phyloP scores from a whole-genome alignment of 2,888 invertebrate genomes.

The Stenchaetothrips biformis region DNA sequence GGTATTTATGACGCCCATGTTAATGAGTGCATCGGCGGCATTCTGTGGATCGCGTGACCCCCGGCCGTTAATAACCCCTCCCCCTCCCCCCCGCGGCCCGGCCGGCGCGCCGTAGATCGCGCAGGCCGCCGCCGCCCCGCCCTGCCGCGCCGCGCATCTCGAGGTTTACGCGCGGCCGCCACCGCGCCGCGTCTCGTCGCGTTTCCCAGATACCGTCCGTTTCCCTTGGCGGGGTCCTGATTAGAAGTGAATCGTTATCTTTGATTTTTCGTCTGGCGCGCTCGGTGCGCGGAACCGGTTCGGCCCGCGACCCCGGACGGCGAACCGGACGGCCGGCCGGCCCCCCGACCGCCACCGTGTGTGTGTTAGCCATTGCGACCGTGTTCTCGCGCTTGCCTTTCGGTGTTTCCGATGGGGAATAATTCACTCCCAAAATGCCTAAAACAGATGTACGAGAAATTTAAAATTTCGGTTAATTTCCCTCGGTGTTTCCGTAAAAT shows the following conservation, averaged over 20 bases:
- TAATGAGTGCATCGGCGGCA: conserved; percentile 24
- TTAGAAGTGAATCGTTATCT: too few relatives aligned
- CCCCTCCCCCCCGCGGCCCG: not conserved
- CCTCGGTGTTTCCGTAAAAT: too few relatives aligned
- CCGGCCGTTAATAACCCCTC: conserved; percentile 18
- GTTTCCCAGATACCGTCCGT: not conserved
- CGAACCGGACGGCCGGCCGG: not conserved
- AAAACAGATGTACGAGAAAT: too few relatives aligned
- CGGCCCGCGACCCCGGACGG: not conserved
- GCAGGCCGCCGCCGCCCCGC: not conserved
- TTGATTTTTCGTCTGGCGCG: too few relatives aligned
- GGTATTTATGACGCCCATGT: conserved; percentile 24
- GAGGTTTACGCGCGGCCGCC: not conserved
- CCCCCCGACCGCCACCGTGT: not conserved
- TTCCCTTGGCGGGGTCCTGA: not conserved
- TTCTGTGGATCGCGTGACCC: conserved; percentile 20
- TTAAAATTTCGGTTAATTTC: too few relatives aligned
- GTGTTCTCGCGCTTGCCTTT: too few relatives aligned
- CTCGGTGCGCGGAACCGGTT: not conserved
- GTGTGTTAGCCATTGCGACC: not conserved
- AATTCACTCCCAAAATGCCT: too few relatives aligned
- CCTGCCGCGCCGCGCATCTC: not conserved
- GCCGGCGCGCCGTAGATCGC: not conserved
- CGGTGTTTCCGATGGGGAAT: too few relatives aligned
- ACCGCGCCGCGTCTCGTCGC: not conserved